Percentiles rank a stretch among this genome's conserved stretches.
phyloP scores from a whole-genome alignment of 2,113 vertebrate species.

The Cnemophilus loriae region DNA sequence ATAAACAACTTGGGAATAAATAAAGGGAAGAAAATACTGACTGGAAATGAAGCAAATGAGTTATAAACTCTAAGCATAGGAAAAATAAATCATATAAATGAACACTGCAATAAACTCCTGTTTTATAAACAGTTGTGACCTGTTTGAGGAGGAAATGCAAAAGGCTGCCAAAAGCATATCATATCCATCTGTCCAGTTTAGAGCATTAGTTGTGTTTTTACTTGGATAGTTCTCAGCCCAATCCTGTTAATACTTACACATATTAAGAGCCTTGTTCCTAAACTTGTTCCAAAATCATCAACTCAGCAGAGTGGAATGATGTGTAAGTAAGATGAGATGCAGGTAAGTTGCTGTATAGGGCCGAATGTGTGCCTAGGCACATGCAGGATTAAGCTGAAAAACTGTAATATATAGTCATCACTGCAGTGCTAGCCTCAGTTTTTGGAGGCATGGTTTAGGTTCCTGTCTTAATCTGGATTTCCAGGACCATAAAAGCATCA shows the following conservation, averaged over 20 bases:
- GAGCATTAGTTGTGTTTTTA: neutral
- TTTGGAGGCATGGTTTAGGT: neutral
- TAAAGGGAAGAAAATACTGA: neutral
- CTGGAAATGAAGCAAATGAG: neutral
- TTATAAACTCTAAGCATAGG: neutral
- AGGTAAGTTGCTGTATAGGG: neutral
- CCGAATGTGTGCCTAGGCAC: neutral
- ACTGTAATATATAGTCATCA: neutral
- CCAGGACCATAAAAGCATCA: neutral
- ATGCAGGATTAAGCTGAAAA: neutral
- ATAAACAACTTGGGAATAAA: neutral
- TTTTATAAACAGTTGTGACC: constrained; percentile 45
- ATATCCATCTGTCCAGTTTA: constrained; percentile 28
- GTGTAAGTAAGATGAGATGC: neutral
- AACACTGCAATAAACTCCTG: neutral
- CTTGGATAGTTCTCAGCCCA: neutral
- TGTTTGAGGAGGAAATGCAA: neutral
- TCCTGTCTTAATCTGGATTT: neutral
- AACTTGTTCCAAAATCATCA: neutral
- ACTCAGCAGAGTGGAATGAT: neutral
- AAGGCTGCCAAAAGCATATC: constrained; percentile 28
- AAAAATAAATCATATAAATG: constrained; percentile 19
- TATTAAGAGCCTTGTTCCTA: neutral
- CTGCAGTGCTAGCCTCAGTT: neutral
- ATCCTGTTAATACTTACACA: neutral